Evolutionary conservation across 2,888 invertebrate genomes (phyloP).

Genomic region (Zelleria hepariella): DNA sequence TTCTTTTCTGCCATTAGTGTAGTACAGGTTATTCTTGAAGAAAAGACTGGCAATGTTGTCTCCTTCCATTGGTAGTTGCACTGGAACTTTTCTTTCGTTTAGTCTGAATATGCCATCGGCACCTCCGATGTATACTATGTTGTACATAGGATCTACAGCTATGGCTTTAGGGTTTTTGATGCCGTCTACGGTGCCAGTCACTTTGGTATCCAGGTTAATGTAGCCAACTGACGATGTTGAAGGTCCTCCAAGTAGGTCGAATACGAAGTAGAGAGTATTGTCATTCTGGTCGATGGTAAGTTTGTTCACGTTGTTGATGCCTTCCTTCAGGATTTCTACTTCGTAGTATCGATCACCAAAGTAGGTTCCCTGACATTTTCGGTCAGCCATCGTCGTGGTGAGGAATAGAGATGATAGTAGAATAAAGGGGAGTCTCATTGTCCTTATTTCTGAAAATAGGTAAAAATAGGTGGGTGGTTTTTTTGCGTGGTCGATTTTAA

Average conservation of each 20-base stretch:
- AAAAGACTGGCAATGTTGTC: slow-evolving; percentile 42
- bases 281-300: slow-evolving; percentile 41
- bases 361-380: slow-evolving; percentile 36
- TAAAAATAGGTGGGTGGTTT: too few species aligned
- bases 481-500: too few species aligned
- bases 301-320: slow-evolving; percentile 41
- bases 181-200: slow-evolving; percentile 36
- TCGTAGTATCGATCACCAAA: slow-evolving; percentile 44
- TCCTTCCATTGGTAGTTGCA: slow-evolving; percentile 32
- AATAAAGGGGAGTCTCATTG: neutral
- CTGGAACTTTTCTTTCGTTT: slow-evolving; percentile 36
- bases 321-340: slow-evolving; percentile 46
- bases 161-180: slow-evolving; percentile 50
- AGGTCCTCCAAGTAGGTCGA: slow-evolving; percentile 32
- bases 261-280: slow-evolving; percentile 49
- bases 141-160: slow-evolving; percentile 40
- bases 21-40: slow-evolving; percentile 44
- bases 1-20: slow-evolving; percentile 34
- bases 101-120: slow-evolving; percentile 45
- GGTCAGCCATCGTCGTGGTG: slow-evolving; percentile 6
- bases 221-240: slow-evolving; percentile 36
- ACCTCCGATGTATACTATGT: slow-evolving; percentile 47
- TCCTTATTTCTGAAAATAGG: neutral
- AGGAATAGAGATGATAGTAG: neutral
- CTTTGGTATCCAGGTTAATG: slow-evolving; percentile 31